phyloP scores from a whole-genome alignment of 2,113 vertebrate species.

The Haemorhous mexicanus region DNA sequence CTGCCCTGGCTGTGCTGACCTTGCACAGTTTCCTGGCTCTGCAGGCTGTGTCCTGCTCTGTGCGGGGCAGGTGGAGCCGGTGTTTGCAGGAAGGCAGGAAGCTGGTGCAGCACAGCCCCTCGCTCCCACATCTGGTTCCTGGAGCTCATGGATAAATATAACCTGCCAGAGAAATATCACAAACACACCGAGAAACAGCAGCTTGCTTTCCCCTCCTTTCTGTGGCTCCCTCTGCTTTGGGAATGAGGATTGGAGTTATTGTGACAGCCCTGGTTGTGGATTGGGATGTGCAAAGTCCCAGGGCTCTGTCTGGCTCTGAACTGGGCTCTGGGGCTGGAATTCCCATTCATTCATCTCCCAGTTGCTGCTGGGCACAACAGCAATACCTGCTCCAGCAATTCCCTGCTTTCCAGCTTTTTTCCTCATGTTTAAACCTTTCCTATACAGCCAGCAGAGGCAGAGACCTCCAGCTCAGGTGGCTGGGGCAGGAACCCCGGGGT shows the following conservation, averaged over 20 bases:
- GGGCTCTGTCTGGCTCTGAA: not conserved
- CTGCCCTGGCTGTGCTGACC: not conserved
- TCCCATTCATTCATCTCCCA: not conserved
- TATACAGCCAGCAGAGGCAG: not conserved
- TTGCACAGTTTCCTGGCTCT: not conserved
- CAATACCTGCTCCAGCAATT: not conserved
- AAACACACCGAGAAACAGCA: not conserved
- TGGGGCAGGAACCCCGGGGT: rapidly evolving
- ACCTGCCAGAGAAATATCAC: not conserved
- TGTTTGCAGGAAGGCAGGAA: not conserved
- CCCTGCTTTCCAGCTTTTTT: not conserved
- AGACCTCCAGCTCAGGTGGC: not conserved
- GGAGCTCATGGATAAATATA: not conserved
- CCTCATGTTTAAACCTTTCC: not conserved
- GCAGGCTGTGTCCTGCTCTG: rapidly evolving
- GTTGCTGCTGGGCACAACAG: not conserved
- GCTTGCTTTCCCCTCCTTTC: not conserved
- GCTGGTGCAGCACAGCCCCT: not conserved
- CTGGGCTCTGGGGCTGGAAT: not conserved
- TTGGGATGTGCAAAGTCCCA: not conserved
- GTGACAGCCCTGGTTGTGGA: not conserved
- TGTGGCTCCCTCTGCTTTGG: not conserved
- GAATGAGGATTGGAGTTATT: not conserved
- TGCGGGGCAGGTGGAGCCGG: not conserved
- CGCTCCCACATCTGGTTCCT: not conserved